Base-by-base conservation (phyloP, 2,797 vertebrate genomes). In the Vireo griseus region DNA sequence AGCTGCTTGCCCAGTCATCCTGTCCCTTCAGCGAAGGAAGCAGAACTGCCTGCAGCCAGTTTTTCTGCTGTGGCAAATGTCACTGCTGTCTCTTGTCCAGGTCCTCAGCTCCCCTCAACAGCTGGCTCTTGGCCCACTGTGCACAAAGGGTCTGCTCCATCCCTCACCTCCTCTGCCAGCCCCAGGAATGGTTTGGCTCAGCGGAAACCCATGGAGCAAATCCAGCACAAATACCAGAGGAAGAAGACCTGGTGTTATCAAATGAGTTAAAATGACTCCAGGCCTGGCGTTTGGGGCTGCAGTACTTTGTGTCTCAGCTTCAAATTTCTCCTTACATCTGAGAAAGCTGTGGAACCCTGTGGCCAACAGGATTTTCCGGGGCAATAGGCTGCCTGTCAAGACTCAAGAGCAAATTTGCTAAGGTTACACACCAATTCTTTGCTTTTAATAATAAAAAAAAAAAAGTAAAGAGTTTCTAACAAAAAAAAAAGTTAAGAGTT, bases 1-100 rank as follows among this genome's bases (percentile, higher is more conserved):
- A 95, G 47, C 86, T 95, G 45, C 73, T 59, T 59, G 63, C 40
- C 85, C 55, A 81, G 68, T 57, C 75, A 94, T 96, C 44, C 42
- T 87, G 92, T 94, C 33, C 82, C 91, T 95, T 83, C 78, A 88
- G 63, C 3, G 0, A 66, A 78, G 94, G 94, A 97, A 92, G 81
- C 2, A 9, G 83, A 24, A 80, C 71, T 90, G 94, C 87, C 92
- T 88, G 73, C 40, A 91, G 76, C 47, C 73, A 69, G 55, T 67
- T 91, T 91, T 94, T 96, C 59, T 39, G 0, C 59, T 2, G 0
- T n/a, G 58, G 51, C 84, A 92, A 97, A 96, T 92, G 90, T 94
- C 95, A 92, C 73, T 92, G 67, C 48, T 0, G 0, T 65, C 68
- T 37, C 90, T 73, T 85, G 89, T 84, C 74, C 83, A 91, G 92